Evolutionary conservation across 2,797 vertebrate species (phyloP).

Genomic region (Urocyon cinereoargenteus): DNA sequence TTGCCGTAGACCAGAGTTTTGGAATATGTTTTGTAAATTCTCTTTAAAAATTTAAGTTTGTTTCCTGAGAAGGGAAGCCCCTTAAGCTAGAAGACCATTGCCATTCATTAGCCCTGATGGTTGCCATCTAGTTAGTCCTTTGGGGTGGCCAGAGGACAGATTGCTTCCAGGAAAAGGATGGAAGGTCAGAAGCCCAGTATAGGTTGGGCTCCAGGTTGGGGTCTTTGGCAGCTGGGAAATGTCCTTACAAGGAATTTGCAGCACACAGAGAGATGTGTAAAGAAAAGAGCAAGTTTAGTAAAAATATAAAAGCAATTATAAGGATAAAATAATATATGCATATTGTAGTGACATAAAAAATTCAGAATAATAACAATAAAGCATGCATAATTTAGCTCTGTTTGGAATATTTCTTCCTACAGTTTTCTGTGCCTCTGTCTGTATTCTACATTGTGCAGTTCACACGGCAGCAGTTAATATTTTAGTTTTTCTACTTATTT

Average conservation of each 20-base stretch:
- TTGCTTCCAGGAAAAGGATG: neutral
- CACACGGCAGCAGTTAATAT: neutral
- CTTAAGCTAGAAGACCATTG: neutral
- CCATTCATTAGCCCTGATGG: neutral
- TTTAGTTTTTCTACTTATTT: neutral
- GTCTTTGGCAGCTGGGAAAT: neutral
- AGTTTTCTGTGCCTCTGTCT: neutral
- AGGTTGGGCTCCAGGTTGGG: neutral
- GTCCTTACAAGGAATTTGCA: neutral
- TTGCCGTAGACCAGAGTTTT: neutral
- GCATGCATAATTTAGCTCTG: neutral
- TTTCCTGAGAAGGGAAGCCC: neutral
- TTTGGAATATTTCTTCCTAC: neutral
- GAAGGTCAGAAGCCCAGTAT: neutral
- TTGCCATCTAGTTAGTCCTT: neutral
- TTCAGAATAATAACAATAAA: neutral
- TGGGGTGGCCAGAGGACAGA: neutral
- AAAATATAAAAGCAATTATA: neutral
- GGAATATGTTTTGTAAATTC: neutral
- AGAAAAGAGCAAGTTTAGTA: neutral
- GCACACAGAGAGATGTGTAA: neutral
- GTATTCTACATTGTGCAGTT: neutral
- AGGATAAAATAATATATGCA: neutral
- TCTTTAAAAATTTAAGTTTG: constrained; percentile 1
- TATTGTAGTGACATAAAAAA: neutral